Evolutionary conservation across 1,140 invertebrate genomes (phyloP).

Genomic region (Zaprionus capensis): DNA sequence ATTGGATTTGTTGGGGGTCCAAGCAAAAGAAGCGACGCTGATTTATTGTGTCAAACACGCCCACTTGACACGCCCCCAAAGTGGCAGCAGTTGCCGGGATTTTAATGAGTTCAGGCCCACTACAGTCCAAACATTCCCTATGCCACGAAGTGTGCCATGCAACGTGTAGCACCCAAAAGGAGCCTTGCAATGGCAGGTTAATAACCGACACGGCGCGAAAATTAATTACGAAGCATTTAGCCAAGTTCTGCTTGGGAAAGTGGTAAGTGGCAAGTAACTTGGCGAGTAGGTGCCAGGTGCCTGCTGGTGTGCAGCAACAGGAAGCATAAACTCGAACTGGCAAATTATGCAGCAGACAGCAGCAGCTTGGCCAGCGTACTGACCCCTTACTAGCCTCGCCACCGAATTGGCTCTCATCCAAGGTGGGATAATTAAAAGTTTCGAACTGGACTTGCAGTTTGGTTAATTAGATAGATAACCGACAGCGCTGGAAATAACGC

Average conservation of each 20-base stretch:
- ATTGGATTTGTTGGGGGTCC: neutral
- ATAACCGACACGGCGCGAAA: slow-evolving; percentile 75
- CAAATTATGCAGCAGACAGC: slow-evolving; percentile 63
- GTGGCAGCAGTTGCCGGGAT: slow-evolving; percentile 10
- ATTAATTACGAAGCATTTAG: slow-evolving; percentile 78
- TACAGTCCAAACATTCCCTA: slow-evolving; percentile 21
- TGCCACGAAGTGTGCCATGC: neutral
- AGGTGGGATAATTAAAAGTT: slow-evolving; percentile 43
- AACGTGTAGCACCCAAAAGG: slow-evolving; percentile 10
- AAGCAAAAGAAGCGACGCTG: slow-evolving; percentile 38
- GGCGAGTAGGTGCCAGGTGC: slow-evolving; percentile 14
- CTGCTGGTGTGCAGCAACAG: slow-evolving; percentile 27
- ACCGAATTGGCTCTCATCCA: neutral
- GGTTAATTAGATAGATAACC: slow-evolving; percentile 37
- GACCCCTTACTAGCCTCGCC: neutral
- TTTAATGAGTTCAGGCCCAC: slow-evolving; percentile 41
- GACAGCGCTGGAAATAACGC: slow-evolving; percentile 16
- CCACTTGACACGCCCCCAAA: slow-evolving; percentile 33
- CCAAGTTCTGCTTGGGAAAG: slow-evolving; percentile 29
- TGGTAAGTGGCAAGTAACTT: slow-evolving; percentile 17
- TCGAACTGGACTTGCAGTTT: slow-evolving; percentile 15
- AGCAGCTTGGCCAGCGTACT: neutral
- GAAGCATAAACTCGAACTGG: slow-evolving; percentile 51
- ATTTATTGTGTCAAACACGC: slow-evolving; percentile 66
- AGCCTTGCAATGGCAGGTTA: slow-evolving; percentile 60